Evolutionary conservation across 2,888 invertebrate genomes (phyloP).

Genomic region (Lithophane socia): DNA sequence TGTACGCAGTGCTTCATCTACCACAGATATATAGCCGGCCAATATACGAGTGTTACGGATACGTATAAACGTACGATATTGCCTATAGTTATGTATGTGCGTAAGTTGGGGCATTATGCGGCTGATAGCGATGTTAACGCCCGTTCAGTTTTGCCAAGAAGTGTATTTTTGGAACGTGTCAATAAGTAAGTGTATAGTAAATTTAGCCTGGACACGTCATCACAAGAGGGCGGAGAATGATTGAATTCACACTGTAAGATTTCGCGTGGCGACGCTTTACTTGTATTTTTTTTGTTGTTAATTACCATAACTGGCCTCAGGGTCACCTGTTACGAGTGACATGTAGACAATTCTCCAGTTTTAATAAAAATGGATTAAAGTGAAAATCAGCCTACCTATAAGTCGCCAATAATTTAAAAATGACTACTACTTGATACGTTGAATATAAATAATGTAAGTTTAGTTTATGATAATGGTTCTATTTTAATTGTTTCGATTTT

Average conservation of each 20-base stretch:
- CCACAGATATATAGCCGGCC: constrained; percentile 47
- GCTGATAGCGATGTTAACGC: constrained; percentile 89
- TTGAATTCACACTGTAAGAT: constrained; percentile 80
- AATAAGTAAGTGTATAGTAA: constrained; percentile 90
- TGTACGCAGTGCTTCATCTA: constrained; percentile 41
- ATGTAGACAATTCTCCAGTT: constrained; percentile 49
- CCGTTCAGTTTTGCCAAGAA: constrained; percentile 90
- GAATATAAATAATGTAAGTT: not conserved
- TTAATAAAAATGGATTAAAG: constrained; percentile 18
- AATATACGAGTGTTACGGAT: constrained; percentile 70
- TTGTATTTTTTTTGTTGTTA: constrained; percentile 69
- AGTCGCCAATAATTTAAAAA: not conserved
- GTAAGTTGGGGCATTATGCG: constrained; percentile 85
- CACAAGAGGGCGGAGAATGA: constrained; percentile 80
- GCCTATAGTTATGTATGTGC: constrained; percentile 68
- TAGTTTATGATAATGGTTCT: not conserved
- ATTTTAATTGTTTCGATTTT: not conserved
- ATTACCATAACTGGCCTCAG: constrained; percentile 64
- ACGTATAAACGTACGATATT: constrained; percentile 63
- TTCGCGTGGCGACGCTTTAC: constrained; percentile 66
- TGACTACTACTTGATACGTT: not conserved
- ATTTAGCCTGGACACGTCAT: constrained; percentile 88
- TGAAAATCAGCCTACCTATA: not conserved
- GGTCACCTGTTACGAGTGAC: constrained; percentile 64
- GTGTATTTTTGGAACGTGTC: constrained; percentile 90